Percentiles rank a stretch among this genome's conserved stretches.
Evolutionary conservation across 2,113 vertebrate genomes (phyloP).

Genomic region (Rhinopomastus cyanomelas): DNA sequence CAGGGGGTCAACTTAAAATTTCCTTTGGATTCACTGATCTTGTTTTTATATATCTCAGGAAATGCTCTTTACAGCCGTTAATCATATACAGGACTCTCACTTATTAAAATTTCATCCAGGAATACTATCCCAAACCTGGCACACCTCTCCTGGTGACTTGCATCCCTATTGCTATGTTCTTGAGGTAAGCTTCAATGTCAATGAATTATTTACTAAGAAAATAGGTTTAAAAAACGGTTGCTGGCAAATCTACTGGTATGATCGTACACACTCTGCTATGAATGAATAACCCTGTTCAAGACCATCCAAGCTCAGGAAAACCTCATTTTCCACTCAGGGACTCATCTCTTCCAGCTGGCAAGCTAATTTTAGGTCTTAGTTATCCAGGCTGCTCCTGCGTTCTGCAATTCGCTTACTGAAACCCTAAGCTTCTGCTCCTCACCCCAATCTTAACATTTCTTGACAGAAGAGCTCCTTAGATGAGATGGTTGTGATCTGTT

Average conservation of each 20-base stretch:
- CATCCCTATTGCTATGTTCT: background rate
- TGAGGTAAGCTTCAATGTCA: background rate
- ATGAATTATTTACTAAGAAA: conserved; percentile 37
- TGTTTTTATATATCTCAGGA: background rate
- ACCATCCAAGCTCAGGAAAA: conserved; percentile 14
- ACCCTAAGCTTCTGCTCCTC: background rate
- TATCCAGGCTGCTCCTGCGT: background rate
- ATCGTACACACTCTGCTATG: background rate
- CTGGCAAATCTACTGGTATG: background rate
- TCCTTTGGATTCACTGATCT: background rate
- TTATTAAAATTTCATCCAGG: background rate
- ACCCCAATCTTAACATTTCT: background rate
- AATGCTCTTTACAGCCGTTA: background rate
- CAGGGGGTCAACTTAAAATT: background rate
- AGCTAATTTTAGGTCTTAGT: background rate
- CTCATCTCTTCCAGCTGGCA: background rate
- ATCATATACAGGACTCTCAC: background rate
- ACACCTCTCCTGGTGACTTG: background rate
- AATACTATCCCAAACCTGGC: background rate
- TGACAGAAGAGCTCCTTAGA: background rate
- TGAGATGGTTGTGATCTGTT: background rate
- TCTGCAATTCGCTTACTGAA: background rate
- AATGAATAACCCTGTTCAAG: conserved; percentile 36
- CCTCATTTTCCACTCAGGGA: background rate
- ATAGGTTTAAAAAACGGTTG: background rate